Evolutionary conservation across 1,140 invertebrate species (phyloP), one percentile per base, ranked within the genome.

Genomic region (Dryas iulia): DNA sequence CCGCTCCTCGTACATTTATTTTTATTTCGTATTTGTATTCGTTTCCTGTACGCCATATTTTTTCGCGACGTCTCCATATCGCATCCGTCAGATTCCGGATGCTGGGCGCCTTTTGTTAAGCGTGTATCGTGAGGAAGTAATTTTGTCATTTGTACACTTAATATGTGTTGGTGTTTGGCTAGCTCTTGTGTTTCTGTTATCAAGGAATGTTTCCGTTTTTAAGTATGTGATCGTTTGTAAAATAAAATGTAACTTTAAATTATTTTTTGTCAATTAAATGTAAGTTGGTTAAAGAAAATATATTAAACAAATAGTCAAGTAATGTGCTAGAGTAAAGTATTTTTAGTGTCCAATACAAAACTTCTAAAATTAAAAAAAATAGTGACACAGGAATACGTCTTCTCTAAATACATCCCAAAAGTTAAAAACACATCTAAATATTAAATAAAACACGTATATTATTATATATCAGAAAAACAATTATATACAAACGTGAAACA

Each of bases 11-110:
- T 82, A 78, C 81, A 78, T 89, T 86, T 84, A 88, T 90, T 90
- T 89, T 88, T 87, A 88, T 86, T 80, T 82, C 81, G 74, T 84
- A 82, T 88, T 87, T 88, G 88, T 88, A 88, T 89, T 87, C 84
- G 79, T 83, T 87, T 89, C 84, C 84, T 84, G 83, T 83, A 81
- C 69, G 81, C 67, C 71, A 78, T 85, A 83, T 86, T 80, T 89
- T 85, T 85, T 79, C 71, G 73, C 74, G 81, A 83, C 76, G 79
- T 80, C 82, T 74, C 76, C 77, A 83, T 86, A 83, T 76, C 69
- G 69, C 66, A 77, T 79, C 75, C 65, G 76, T 73, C 67, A 66
- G 26, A 18, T 57, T 65, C 65, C 75, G 78, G 76, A 72, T 78
- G 62, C 61, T 33, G 56, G 59, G 47, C 67, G 67, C 62, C 71